Percentiles rank a stretch among this genome's conserved stretches.
These are phyloP conservation scores for Hoplostethus atlanticus DNA, from an alignment of 2,797 vertebrate species.

Conservation along the genomic window DNA sequence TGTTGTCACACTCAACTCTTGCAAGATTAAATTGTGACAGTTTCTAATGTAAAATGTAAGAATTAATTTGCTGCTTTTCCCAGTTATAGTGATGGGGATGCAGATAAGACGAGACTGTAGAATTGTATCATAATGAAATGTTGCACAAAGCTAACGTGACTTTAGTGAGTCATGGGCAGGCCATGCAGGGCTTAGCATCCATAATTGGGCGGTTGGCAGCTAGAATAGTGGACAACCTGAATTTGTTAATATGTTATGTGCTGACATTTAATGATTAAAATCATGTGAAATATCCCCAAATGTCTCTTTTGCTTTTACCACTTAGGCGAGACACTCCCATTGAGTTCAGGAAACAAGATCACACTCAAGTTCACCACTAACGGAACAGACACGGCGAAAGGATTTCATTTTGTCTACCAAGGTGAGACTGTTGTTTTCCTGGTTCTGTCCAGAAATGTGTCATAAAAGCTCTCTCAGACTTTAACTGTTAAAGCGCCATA, in stretches of 20 bases:
- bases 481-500: background rate
- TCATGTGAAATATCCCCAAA: background rate
- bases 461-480: background rate
- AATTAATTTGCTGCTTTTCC: conserved; percentile 16
- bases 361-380: conserved; percentile 93
- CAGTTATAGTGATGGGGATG: background rate
- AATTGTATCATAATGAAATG: background rate
- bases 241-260: background rate
- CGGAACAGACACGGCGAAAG: conserved; percentile 94
- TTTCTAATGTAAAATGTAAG: conserved; percentile 18
- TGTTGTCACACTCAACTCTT: conserved; percentile 18
- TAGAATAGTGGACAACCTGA: too few species aligned
- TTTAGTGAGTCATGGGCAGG: too few species aligned
- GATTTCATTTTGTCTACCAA: conserved; percentile 99
- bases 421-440: conserved; percentile 82
- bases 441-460: conserved; percentile 2
- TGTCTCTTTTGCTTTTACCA: conserved; percentile 24
- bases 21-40: conserved; percentile 12
- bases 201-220: too few species aligned
- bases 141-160: background rate
- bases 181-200: too few species aligned
- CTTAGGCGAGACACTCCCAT: conserved; percentile 93
- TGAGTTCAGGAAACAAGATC: conserved; percentile 98
- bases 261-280: background rate
- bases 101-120: background rate